Evolutionary conservation across 2,888 invertebrate species (phyloP).

Genomic region (Suillia variegata): DNA sequence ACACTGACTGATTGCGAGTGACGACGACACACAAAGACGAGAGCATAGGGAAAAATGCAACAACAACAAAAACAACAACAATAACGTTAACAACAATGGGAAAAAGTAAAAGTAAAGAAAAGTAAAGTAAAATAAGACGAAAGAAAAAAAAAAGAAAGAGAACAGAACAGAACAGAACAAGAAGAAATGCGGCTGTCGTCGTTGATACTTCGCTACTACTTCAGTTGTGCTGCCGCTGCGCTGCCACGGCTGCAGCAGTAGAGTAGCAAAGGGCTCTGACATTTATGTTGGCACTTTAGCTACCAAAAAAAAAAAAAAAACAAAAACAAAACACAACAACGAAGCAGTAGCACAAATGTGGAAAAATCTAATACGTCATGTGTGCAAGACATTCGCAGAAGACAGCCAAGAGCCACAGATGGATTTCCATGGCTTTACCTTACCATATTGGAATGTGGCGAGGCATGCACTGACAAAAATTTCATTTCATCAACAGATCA

Average conservation of each 20-base stretch:
- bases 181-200: not conserved
- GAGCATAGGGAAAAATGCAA: too few relatives aligned
- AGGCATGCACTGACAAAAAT: too few relatives aligned
- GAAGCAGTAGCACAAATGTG: not conserved
- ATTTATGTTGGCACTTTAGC: conserved; percentile 52
- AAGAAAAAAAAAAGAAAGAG: not conserved
- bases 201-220: conserved; percentile 6
- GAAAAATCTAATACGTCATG: conserved; percentile 41
- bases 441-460: too few relatives aligned
- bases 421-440: conserved; percentile 18
- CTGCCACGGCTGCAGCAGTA: too few relatives aligned
- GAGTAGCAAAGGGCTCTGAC: too few relatives aligned
- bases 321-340: not conserved
- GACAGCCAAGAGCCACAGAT: conserved; percentile 2
- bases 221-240: too few relatives aligned
- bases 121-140: conserved; percentile 29
- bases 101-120: conserved; percentile 25
- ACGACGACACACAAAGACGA: too few relatives aligned
- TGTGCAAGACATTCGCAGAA: conserved; percentile 5
- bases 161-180: not conserved
- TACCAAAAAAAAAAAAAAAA: not conserved
- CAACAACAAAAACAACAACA: too few relatives aligned
- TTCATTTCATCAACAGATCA: too few relatives aligned
- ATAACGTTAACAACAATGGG: too few relatives aligned
- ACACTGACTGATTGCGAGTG: conserved; percentile 46